phyloP scores from a whole-genome alignment of 2,113 vertebrate species.

The Oncorhynchus mykiss region DNA sequence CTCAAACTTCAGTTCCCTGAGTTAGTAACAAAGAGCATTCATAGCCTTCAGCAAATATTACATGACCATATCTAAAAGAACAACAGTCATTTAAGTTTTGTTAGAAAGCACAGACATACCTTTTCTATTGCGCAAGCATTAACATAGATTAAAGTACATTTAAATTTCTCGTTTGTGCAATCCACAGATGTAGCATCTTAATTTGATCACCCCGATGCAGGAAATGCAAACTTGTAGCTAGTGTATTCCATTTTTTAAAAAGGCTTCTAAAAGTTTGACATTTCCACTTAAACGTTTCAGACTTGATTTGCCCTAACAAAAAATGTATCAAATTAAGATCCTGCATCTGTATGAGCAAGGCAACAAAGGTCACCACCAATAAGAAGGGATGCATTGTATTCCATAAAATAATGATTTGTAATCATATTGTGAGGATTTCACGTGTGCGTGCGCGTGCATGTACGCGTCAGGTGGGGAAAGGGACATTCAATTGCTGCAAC shows the following conservation, averaged over 20 bases:
- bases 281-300: no score
- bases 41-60: conserved; percentile 48
- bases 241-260: no score
- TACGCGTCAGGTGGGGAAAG: conserved; percentile 24
- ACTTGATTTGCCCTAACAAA: no score
- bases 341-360: conserved; percentile 41
- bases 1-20: conserved; percentile 78
- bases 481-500: conserved; percentile 33
- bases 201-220: no score
- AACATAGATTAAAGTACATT: conserved; percentile 51
- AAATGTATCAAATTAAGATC: no score
- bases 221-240: no score
- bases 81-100: conserved; percentile 29
- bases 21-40: conserved; percentile 74
- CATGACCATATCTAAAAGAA: conserved; percentile 41
- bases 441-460: neutral
- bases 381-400: conserved; percentile 55
- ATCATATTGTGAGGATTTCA: conserved; percentile 23
- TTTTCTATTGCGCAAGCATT: conserved; percentile 53
- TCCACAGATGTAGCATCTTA: conserved; percentile 21
- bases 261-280: no score
- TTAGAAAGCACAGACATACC: conserved; percentile 45
- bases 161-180: conserved; percentile 59
- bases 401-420: conserved; percentile 39
- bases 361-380: conserved; percentile 43